Conservation (phyloP, 2,113 vertebrate genomes). For the Calcarius ornatus region DNA sequence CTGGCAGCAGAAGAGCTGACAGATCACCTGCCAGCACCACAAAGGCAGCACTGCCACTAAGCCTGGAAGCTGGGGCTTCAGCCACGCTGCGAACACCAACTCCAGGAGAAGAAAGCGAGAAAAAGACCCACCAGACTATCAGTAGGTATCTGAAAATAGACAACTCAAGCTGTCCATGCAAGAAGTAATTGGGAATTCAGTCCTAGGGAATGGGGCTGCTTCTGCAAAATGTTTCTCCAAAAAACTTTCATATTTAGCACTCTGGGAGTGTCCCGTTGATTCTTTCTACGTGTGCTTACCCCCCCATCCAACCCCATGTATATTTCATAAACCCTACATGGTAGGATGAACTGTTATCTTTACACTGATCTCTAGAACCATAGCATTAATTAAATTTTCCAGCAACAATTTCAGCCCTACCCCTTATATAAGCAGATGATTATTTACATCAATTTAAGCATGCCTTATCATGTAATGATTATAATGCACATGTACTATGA, state of each 20-base stretch:
- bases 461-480: not conserved
- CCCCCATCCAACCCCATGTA: not conserved
- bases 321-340: not conserved
- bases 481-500: not conserved
- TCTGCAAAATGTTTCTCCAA: not conserved
- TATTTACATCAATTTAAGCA: not conserved
- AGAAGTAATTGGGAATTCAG: not conserved
- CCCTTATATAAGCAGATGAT: not conserved
- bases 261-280: not conserved
- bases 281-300: not conserved
- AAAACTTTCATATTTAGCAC: not conserved
- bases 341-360: not conserved
- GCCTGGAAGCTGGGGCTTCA: not conserved
- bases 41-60: not conserved
- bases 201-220: fast-evolving
- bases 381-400: conserved; percentile 10
- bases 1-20: not conserved
- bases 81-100: not conserved
- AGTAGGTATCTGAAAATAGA: not conserved
- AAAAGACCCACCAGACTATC: not conserved
- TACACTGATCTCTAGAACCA: not conserved
- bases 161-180: not conserved
- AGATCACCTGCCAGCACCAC: not conserved
- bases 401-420: not conserved
- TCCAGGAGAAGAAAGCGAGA: not conserved